Conservation (phyloP, 1,140 invertebrate genomes). For the Telenomus remus region DNA sequence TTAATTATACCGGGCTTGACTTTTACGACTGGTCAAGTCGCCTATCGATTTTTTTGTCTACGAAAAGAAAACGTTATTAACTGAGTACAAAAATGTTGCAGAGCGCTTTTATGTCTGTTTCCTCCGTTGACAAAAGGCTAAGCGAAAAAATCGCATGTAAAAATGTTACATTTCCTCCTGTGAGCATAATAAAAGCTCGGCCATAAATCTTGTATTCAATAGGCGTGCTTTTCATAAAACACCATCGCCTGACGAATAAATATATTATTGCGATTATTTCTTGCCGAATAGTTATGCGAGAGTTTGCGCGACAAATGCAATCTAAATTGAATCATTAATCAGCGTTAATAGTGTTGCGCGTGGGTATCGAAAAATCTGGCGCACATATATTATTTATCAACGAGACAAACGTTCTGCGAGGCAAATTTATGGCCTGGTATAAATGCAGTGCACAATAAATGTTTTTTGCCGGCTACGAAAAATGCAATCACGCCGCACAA, state of each 20-base stretch:
- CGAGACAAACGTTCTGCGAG: background rate
- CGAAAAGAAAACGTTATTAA: too few species aligned
- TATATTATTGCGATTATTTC: too few species aligned
- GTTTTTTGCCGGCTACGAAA: constrained; percentile 6
- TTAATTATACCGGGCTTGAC: constrained; percentile 24
- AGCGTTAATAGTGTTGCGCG: constrained; percentile 18
- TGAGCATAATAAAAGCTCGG: too few species aligned
- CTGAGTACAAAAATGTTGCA: too few species aligned
- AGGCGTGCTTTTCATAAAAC: too few species aligned
- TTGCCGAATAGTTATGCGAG: too few species aligned
- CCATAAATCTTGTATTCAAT: too few species aligned
- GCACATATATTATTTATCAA: constrained; percentile 18
- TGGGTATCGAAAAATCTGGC: constrained; percentile 11
- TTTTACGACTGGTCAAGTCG: constrained; percentile 32
- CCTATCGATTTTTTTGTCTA: constrained; percentile 21
- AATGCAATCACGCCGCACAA: background rate
- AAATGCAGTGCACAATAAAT: constrained; percentile 22
- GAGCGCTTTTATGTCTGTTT: too few species aligned
- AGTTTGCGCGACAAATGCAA: constrained; percentile 2
- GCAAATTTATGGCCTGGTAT: constrained; percentile 18
- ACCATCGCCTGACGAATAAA: too few species aligned
- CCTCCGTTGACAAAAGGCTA: too few species aligned
- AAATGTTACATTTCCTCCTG: too few species aligned
- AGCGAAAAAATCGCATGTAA: too few species aligned
- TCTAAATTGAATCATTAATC: constrained; percentile 30